Evolutionary conservation across 2,797 vertebrate genomes (phyloP), one percentile per base, ranked within the genome.

Genomic region (Australoheros facetus): DNA sequence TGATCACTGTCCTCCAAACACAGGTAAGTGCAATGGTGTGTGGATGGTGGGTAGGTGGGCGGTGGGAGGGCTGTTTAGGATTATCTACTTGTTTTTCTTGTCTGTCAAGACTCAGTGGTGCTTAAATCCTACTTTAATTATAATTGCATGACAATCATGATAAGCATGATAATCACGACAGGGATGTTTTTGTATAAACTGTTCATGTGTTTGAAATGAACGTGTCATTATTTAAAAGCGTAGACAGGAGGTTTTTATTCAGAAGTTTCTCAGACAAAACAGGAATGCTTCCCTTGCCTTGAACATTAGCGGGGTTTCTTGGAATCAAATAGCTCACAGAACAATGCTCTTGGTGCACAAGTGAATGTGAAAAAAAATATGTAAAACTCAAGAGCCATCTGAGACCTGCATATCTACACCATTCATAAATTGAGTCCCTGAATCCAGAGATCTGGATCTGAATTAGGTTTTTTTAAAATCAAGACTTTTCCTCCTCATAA

Each of bases 1-100:
- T 97, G 92, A 99, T 99, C 86, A 96, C 96, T 85, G 98, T 99
- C 12, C 95, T 99, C 57, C 97, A 99, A 91, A 99, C 98, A 81
- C 98, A 99, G 94, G 98, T 97, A 7, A 64, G 81, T 39, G 58
- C 58, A 64, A 13, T 28, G 2, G 3, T 57, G 5, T 48, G 16
- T 55, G 8, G 26, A 32, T 45, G 45, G 19, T 26, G 42, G 42
- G 34, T 9, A 34, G 34, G 34, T 34, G 64, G 64, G 64, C 30
- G 13, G 16, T 51, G 64, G 64, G 64, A 30, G 30, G 16, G 62
- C 16, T 48, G 16, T 19, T 66, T 48, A 66, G 39, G 23, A 28
- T 48, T 66, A 48, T 3, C 23, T 48, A 66, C 23, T 28, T 51
- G 9, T 26, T 45, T 28, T 69, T 9, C 19, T 54, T 54, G 48